Base-by-base conservation (phyloP, 2,888 invertebrate genomes). In the Halictus ligatus region DNA sequence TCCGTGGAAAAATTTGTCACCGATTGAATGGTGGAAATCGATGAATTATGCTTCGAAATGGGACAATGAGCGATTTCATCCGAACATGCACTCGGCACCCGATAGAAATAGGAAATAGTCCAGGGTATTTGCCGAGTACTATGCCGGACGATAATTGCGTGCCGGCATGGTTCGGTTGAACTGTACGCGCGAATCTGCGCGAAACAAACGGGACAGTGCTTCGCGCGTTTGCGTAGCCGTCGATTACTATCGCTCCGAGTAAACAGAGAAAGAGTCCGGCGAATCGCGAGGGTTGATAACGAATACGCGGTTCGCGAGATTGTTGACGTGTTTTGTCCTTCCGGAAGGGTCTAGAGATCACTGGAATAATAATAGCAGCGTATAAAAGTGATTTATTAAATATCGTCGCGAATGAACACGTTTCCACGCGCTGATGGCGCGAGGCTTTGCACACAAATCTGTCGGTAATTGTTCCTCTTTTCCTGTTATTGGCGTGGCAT, bases 281-380 rank as follows among this genome's bases (percentile, higher is more conserved):
- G 76, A 81, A 78, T 48, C 48, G 58, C 72, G 40, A 25, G 78
- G 71, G 58, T 77, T 46, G 58, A 58, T 71, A 71, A 76, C 75
- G 71, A 78, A 60, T 75, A 79, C 81, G 80, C 67, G 64, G 15
- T 58, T 54, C 79, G 58, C 80, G 74, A n/a, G 58, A 58, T 58
- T n/a, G 54, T n/a, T 58, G n/a, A 10, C n/a, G 58, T n/a, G 58
- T n/a, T 69, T 74, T 71, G 48, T 25, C 69, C 73, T n/a, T n/a
- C n/a, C 43, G 64, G 15, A 46, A 67, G 46, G 79, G 12, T 21
- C 10, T 69, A 1, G 69, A 40, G 18, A 7, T 3, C 29, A 10
- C 8, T 3, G 40, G 15, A 21, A 69, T 40, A 21, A 18, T 21
- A 69, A 40, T 18, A 21, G 54, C 50, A 21, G 10, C 8, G 3